Evolutionary conservation across 2,888 invertebrate genomes (phyloP), one percentile per base, ranked within the genome.

Genomic region (Drosophila barbarae): DNA sequence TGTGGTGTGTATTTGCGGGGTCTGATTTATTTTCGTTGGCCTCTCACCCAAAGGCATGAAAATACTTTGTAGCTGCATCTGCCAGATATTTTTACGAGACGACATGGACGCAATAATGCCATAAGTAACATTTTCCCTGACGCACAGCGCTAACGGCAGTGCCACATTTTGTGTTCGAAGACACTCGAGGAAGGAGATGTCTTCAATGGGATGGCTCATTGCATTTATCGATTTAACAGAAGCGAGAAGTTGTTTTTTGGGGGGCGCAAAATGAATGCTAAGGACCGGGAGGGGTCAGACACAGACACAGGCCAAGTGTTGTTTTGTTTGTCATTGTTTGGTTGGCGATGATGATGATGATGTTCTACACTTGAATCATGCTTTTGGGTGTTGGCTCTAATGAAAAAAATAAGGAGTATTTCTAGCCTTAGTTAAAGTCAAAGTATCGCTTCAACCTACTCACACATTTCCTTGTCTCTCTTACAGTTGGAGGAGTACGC

Each of bases 171-270:
- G 44, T 39, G 15, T 69, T 30, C 68, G 66, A 76, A 70, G 71
- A 49, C 54, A 54, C 42, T 42, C 34, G 39, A 42, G 28, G 10
- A 15, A 15, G 26, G 9, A 52, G 52, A 55, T 46, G 35, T 56
- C 55, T 60, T 42, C 28, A 26, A 26, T 49, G 58, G 56, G 46
- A 46, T 46, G 76, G 77, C 74, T 76, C 74, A 79, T 77, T 77
- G 78, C 77, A 77, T 75, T 77, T 81, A 81, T 77, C 77, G 77
- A 77, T 81, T 77, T 80, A 80, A 75, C 77, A 77, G 71, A 42
- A 59, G 26, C 53, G 47, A 35, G 35, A 38, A 52, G 28, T 39
- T 30, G 13, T 39, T 28, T 5, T 18, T 39, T 15, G 36, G 35
- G 34, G 41, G 18, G 41, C 13, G 46, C 46, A 46, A 46, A 46